Evolutionary conservation across 64 coral and sea anemone species (phyloP).

Genomic region (Montipora capricornis): DNA sequence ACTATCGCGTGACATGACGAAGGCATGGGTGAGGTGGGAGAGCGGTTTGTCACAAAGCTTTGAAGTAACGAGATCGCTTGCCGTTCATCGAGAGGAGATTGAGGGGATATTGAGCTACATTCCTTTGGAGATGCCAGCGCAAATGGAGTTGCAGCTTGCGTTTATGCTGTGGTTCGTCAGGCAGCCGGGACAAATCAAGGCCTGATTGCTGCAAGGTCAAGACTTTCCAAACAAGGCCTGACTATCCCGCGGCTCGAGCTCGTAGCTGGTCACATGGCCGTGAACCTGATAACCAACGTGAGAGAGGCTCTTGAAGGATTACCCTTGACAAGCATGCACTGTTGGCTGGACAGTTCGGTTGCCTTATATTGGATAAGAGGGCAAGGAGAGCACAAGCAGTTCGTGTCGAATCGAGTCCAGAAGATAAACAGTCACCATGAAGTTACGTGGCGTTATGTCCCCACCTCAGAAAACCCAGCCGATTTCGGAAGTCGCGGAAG

Average conservation of each 20-base stretch:
- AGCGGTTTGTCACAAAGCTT: too few relatives aligned
- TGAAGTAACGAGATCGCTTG: not conserved
- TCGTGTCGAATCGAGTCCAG: not conserved
- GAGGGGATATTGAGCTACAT: too few relatives aligned
- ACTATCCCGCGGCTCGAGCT: slow-evolving; percentile 21
- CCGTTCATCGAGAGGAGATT: not conserved
- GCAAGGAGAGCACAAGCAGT: slow-evolving; percentile 5
- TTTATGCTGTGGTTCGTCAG: too few relatives aligned
- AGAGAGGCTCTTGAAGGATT: slow-evolving; percentile 5
- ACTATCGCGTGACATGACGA: too few relatives aligned
- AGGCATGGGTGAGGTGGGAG: too few relatives aligned
- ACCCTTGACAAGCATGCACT: not conserved
- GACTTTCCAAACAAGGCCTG: slow-evolving; percentile 37
- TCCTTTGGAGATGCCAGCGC: too few relatives aligned
- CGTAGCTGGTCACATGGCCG: slow-evolving; percentile 28
- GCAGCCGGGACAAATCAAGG: not conserved
- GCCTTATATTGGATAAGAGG: slow-evolving; percentile 17
- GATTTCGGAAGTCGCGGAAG: slow-evolving; percentile 9
- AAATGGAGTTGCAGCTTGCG: too few relatives aligned
- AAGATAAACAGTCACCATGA: slow-evolving; percentile 11
- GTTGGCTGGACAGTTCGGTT: slow-evolving; percentile 34
- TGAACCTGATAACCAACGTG: not conserved
- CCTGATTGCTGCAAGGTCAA: slow-evolving; percentile 8
- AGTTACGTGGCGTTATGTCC: slow-evolving; percentile 7
- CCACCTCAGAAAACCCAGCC: not conserved